Evolutionary conservation across 2,888 invertebrate species (phyloP).

Genomic region (Sinotaia quadrata): DNA sequence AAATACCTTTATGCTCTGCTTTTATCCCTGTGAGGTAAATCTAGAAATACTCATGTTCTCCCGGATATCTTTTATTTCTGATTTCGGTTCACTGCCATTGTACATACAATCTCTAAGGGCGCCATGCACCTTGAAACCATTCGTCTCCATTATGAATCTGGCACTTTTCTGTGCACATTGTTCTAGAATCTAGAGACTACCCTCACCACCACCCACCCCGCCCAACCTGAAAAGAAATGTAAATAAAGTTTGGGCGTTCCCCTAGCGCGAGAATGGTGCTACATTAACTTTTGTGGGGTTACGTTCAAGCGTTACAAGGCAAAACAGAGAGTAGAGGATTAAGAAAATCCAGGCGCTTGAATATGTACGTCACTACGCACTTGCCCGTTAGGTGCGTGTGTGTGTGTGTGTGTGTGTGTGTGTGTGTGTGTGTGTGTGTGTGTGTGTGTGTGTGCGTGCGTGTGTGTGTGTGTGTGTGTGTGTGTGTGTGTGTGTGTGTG

Average conservation of each 20-base stretch:
- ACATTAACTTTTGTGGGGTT: background rate
- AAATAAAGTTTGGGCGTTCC: background rate
- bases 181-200: no score
- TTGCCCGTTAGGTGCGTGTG: background rate
- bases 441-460: background rate
- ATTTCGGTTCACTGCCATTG: no score
- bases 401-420: background rate
- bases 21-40: no score
- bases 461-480: background rate
- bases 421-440: background rate
- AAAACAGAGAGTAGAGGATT: background rate
- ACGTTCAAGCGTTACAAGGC: background rate
- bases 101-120: no score
- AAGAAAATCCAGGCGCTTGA: background rate
- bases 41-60: no score
- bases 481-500: constrained; percentile 1
- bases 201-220: background rate
- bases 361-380: background rate
- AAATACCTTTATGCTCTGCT: no score
- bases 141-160: no score
- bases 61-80: no score
- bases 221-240: background rate
- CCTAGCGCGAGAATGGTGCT: background rate
- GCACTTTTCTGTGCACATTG: no score
- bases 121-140: no score